Conservation (phyloP, 1,140 invertebrate species). For the Microvelia longipes region DNA sequence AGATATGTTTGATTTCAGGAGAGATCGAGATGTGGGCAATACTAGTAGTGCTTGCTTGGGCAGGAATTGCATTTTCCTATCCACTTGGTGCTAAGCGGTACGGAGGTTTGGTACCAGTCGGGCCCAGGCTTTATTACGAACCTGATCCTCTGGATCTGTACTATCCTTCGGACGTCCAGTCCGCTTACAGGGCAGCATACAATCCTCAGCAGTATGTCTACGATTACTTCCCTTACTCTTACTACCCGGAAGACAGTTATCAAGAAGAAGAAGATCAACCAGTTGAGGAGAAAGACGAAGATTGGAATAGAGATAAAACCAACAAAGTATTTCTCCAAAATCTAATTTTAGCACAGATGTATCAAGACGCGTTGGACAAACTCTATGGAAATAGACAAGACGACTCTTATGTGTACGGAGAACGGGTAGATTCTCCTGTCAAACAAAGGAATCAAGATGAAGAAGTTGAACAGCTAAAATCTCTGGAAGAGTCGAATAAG, state of each 20-base stretch:
- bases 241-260: not conserved
- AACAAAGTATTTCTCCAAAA: not conserved
- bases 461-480: not conserved
- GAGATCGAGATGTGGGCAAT: not conserved
- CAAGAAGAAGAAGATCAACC: not conserved
- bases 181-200: not conserved
- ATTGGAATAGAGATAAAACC: not conserved
- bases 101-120: not conserved
- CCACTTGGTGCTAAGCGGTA: not conserved
- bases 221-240: not conserved
- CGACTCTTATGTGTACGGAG: not conserved
- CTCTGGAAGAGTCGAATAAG: not conserved
- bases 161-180: not conserved
- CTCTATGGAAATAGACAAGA: not conserved
- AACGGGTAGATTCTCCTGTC: not conserved
- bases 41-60: not conserved
- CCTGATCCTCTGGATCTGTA: not conserved
- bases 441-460: not conserved
- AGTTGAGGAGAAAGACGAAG: not conserved
- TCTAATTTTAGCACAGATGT: conserved; percentile 2
- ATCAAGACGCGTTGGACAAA: conserved; percentile 1
- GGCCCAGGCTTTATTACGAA: not conserved
- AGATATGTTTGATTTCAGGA: too few species aligned
- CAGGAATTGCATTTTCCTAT: not conserved
- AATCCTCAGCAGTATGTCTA: not conserved